phyloP scores from a whole-genome alignment of 37 sponge, comb jelly and placozoan species.

The Cladorhizidae sp. region DNA sequence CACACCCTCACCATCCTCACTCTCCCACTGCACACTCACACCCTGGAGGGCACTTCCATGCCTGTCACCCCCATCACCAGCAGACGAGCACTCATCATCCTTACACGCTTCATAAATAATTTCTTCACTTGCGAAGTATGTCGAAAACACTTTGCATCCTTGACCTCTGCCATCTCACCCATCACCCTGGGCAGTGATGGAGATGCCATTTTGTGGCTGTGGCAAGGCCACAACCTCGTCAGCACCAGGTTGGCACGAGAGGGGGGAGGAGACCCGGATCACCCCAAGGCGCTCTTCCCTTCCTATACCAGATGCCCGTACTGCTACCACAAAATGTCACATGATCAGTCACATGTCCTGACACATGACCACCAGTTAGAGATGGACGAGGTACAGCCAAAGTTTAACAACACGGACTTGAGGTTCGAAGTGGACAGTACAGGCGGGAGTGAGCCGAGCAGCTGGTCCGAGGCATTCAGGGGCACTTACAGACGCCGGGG shows the following conservation, averaged over 20 bases:
- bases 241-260: slow-evolving; percentile 66
- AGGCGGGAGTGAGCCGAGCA: background rate
- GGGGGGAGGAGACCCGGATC: slow-evolving; percentile 67
- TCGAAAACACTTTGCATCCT: slow-evolving; percentile 77
- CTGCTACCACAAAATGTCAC: slow-evolving; percentile 47
- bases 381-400: background rate
- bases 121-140: slow-evolving; percentile 95
- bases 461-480: background rate
- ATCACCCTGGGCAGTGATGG: slow-evolving; percentile 31
- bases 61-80: slow-evolving; percentile 31
- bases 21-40: slow-evolving; percentile 7
- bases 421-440: slow-evolving; percentile 8
- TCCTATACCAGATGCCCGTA: slow-evolving; percentile 65
- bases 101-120: slow-evolving; percentile 56
- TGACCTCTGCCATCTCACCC: slow-evolving; percentile 38
- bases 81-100: slow-evolving; percentile 46
- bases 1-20: slow-evolving; percentile 82
- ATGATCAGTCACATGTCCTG: background rate
- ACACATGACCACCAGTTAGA: background rate
- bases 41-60: background rate
- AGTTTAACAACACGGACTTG: slow-evolving; percentile 31
- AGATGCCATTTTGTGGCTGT: slow-evolving; percentile 93
- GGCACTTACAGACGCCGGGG: too few species aligned
- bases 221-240: slow-evolving; percentile 91
- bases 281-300: slow-evolving; percentile 91